Base-by-base conservation (phyloP, 2,113 vertebrate species). In the Catharus fuscescens region DNA sequence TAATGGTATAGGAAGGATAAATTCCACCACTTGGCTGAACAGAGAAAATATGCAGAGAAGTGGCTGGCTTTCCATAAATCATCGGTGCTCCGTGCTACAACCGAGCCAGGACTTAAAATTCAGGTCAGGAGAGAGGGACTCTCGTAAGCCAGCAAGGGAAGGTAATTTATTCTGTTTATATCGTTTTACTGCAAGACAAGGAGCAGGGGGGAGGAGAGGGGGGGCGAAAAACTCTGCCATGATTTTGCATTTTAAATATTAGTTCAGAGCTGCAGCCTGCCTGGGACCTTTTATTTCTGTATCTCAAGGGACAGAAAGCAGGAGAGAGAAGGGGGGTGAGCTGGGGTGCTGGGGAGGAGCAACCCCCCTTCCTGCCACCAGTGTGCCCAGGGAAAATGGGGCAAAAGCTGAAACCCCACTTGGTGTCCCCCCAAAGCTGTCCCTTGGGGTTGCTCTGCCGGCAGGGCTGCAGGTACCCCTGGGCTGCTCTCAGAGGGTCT, bases 101-200 rank as follows among this genome's bases (percentile, higher is more conserved):
- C 93, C 90, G 34, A 97, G 95, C 92, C 91, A 77, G 96, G 96
- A 97, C 96, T 98, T 98, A 98, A 97, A 97, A 98, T 98, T 98
- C 98, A 65, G 91, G 96, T 98, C 98, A 98, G 97, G 98, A 96
- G 96, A 97, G 87, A 95, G 96, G 97, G 91, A 73, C 72, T 94
- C 97, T 97, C 34, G 77, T 97, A 97, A 98, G 96, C 95, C 59
- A 90, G 86, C 24, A 8, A 66, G 86, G 94, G 95, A 95, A 97
- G 95, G 97, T 97, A 97, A 98, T 98, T 98, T 98, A 97, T 98
- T 97, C 97, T 98, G 97, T 98, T 98, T 98, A 96, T 98, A 97
- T 97, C 97, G 97, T 95, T 98, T 97, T 97, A 95, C 97, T 97
- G 96, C 97, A 94, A 95, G 96, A 91, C 86, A 85, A 95, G 93